Evolutionary conservation across 2,797 vertebrate species (phyloP), one percentile per base, ranked within the genome.

Genomic region (Gymnodraco acuticeps): DNA sequence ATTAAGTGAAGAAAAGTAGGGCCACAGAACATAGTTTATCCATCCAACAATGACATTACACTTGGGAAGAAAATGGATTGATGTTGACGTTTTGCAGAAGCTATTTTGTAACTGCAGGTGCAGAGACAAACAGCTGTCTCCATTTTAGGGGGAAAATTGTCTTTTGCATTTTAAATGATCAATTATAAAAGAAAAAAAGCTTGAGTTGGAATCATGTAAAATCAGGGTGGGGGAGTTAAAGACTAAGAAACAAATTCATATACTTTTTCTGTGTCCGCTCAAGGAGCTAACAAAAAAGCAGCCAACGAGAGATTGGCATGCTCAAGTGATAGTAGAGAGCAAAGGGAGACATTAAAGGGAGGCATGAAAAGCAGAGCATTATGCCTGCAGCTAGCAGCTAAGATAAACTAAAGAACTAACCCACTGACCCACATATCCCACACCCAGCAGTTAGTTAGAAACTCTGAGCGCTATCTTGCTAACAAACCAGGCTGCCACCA

Each of bases 361-460:
- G 45, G 64, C 71, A 78, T 73, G 45, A 74, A 82, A 56, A 81
- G 72, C 63, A 71, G 20, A 65, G 67, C 48, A 46, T 69, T 51
- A 46, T 7, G 62, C 81, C 78, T 68, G 72, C 70, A 70, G 81
- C 74, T 63, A 47, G 64, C 51, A 17, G 75, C 80, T n/a, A 79
- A 78, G 80, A 74, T 72, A 48, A 78, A 66, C 77, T 73, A 77
- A 80, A 85, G 79, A 66, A 52, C 68, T 87, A 93, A 89, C 93
- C 90, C 81, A 92, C 82, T 93, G 88, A 91, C 91, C 92, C 87
- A 92, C 65, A 91, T 89, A 92, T 78, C 69, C 55, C 64, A 75
- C 65, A 83, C 64, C 51, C 80, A 79, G 81, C 48, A 59, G 67
- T 78, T 52, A 10, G 43, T 53, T 59, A 59, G 70, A 70, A 82